A percentile compares a stretch with the other conserved stretches of the same genome.
Conservation (phyloP, 2,113 vertebrate genomes). For the Heptranchias perlo region DNA sequence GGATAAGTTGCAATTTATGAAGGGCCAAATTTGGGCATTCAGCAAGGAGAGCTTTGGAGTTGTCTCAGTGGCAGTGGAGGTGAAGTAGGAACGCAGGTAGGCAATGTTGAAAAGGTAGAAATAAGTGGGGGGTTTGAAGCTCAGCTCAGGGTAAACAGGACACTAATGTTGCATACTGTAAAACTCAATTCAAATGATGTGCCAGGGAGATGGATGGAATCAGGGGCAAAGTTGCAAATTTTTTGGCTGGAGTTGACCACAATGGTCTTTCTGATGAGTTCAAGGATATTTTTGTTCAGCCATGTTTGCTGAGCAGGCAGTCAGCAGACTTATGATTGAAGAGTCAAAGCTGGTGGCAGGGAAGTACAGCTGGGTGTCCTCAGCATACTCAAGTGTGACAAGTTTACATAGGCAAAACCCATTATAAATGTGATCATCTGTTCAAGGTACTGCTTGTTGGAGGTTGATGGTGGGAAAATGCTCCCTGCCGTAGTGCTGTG, state of each 20-base stretch:
- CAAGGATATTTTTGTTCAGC: too few relatives aligned
- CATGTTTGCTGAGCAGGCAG: too few relatives aligned
- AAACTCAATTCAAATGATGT: not conserved
- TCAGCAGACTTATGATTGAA: too few relatives aligned
- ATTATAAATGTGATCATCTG: not conserved
- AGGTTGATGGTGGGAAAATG: not conserved
- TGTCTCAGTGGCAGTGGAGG: not conserved
- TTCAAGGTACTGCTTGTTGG: not conserved
- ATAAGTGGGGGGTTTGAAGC: not conserved
- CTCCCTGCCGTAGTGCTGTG: not conserved
- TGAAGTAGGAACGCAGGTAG: not conserved
- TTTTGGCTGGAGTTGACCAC: too few relatives aligned
- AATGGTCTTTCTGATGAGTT: too few relatives aligned
- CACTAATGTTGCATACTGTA: not conserved
- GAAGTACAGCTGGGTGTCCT: too few relatives aligned
- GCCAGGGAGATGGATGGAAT: too few relatives aligned
- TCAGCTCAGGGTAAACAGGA: not conserved
- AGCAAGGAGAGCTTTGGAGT: not conserved
- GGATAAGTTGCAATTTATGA: not conserved
- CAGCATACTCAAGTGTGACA: too few relatives aligned
- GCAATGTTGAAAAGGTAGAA: not conserved
- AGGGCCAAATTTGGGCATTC: not conserved
- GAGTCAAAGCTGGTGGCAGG: too few relatives aligned
- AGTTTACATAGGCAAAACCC: not conserved
- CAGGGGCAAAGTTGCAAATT: too few relatives aligned